phyloP scores from a whole-genome alignment of 1,140 invertebrate species.

The Steinernema khuongi region DNA sequence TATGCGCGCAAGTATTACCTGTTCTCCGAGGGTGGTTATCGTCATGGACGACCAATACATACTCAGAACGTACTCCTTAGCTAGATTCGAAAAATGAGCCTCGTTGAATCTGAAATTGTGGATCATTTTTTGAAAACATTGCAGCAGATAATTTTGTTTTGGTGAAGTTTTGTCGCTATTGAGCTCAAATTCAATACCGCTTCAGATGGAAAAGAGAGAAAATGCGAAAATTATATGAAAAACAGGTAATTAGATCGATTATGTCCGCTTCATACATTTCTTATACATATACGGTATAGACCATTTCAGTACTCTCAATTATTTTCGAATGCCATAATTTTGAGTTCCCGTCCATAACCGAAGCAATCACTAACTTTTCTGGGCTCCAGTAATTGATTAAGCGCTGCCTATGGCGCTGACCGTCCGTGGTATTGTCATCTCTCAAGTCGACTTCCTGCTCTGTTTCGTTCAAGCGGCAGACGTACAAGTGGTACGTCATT shows the following conservation, averaged over 20 bases:
- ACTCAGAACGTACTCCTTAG: neutral
- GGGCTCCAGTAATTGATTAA: neutral
- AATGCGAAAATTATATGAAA: no score
- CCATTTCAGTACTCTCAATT: no score
- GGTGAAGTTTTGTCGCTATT: no score
- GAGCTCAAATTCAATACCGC: no score
- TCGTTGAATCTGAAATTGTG: neutral
- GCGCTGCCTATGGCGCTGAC: neutral
- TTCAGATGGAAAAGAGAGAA: no score
- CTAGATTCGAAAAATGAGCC: neutral
- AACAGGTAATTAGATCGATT: no score
- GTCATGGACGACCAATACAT: neutral
- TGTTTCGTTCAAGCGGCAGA: conserved; percentile 1
- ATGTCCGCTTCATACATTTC: no score
- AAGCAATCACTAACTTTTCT: neutral
- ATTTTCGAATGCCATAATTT: no score
- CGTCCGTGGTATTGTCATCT: neutral
- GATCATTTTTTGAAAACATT: no score
- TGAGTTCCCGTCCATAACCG: no score
- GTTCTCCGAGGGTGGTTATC: neutral
- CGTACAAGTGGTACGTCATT: neutral
- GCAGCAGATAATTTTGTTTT: no score
- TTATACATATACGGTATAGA: no score
- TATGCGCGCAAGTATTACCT: neutral
- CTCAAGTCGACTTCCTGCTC: neutral